phyloP scores from a whole-genome alignment of 2,797 vertebrate genomes.

The Austrolebias charrua region DNA sequence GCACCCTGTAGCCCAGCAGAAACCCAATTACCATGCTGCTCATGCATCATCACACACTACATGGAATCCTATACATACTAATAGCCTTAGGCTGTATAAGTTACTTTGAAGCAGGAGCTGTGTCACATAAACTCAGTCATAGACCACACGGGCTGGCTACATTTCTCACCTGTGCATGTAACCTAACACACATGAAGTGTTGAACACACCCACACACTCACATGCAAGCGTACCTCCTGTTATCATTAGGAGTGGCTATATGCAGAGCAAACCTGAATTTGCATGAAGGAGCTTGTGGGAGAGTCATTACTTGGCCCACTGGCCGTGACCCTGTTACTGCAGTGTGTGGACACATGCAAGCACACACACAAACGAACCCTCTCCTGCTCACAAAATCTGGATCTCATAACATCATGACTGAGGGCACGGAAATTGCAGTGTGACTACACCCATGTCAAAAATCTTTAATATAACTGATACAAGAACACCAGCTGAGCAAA shows the following conservation, averaged over 20 bases:
- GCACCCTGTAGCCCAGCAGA: constrained; percentile 32
- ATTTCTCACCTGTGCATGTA: constrained; percentile 26
- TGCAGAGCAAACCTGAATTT: constrained; percentile 59
- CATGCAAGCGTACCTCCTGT: constrained; percentile 24
- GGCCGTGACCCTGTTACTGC: constrained; percentile 88
- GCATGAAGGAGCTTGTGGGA: constrained; percentile 62
- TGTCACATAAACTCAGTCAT: constrained; percentile 42
- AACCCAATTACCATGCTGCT: constrained; percentile 52
- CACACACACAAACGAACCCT: constrained; percentile 14
- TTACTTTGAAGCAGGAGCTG: constrained; percentile 30
- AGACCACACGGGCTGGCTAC: constrained; percentile 35
- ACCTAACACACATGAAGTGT: constrained; percentile 17
- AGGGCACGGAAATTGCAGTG: constrained; percentile 41
- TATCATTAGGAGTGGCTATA: constrained; percentile 66
- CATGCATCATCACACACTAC: constrained; percentile 56
- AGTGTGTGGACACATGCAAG: constrained; percentile 41
- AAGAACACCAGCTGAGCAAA: constrained; percentile 80
- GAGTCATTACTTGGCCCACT: constrained; percentile 92
- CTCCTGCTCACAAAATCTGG: constrained; percentile 23
- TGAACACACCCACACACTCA: neutral
- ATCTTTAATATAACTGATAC: constrained; percentile 34
- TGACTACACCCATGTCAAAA: constrained; percentile 35
- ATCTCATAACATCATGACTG: constrained; percentile 21
- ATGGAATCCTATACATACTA: constrained; percentile 59
- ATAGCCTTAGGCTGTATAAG: constrained; percentile 37